Percentiles rank a stretch among this genome's conserved stretches.
Conservation (phyloP, 2,888 invertebrate species). For the Acanthosoma haemorrhoidale region DNA sequence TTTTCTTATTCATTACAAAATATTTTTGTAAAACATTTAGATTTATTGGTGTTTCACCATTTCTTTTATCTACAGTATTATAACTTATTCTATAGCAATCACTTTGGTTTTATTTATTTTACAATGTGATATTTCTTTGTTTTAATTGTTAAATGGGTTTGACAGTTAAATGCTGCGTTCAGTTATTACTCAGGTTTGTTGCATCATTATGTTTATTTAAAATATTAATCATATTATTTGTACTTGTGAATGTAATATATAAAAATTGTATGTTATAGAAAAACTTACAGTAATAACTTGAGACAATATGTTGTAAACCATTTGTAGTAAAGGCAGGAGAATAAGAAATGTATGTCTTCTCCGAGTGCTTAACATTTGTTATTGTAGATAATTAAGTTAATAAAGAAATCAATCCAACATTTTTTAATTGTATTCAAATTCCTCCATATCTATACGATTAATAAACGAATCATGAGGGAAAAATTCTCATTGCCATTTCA, state of each 20-base stretch:
- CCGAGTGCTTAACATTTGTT: slow-evolving; percentile 24
- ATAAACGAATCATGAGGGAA: too few relatives aligned
- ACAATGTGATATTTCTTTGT: not conserved
- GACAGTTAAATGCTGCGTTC: not conserved
- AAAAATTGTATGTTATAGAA: not conserved
- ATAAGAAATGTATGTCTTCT: slow-evolving; percentile 13
- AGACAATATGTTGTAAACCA: slow-evolving; percentile 20
- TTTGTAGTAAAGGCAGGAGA: slow-evolving; percentile 17
- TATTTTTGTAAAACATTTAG: not conserved
- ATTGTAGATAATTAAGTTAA: slow-evolving; percentile 19
- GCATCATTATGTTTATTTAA: not conserved
- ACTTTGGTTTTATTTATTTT: too few relatives aligned
- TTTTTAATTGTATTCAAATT: too few relatives aligned
- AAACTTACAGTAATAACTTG: slow-evolving; percentile 21
- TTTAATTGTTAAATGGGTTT: not conserved
- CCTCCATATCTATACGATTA: too few relatives aligned
- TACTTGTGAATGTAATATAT: not conserved
- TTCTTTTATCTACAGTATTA: not conserved
- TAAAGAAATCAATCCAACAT: slow-evolving; percentile 17
- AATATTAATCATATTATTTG: not conserved
- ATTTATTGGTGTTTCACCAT: not conserved
- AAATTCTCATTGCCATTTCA: too few relatives aligned
- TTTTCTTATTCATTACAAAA: not conserved
- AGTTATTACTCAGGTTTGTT: not conserved
- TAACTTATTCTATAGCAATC: too few relatives aligned